Base-by-base conservation (phyloP, 1,140 invertebrate genomes). In the Zaprionus ornatus region DNA sequence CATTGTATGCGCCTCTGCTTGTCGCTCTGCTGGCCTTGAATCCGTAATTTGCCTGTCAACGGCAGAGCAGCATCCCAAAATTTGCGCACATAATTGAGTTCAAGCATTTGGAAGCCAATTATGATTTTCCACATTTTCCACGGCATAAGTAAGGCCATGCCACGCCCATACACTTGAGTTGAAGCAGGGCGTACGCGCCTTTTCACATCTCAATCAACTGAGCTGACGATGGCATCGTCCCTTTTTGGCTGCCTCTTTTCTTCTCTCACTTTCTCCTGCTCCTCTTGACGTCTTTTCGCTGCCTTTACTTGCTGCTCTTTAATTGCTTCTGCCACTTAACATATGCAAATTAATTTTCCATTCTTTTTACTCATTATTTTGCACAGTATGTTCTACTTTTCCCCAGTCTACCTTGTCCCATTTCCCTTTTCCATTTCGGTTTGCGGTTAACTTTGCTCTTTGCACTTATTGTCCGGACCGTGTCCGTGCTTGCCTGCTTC, bases 21-120 rank as follows among this genome's bases (percentile, higher is more conserved):
- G 35, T 37, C 69, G 63, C 54, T 32, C 29, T 32, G 25, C 40
- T 76, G 85, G 78, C 84, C 84, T 88, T 88, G 84, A 90, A 90
- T 90, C 85, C 84, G 85, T 88, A 88, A 90, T 90, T 90, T 90
- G 85, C 85, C 79, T 90, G 85, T 90, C 85, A 90, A 70, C 85
- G 76, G 64, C 85, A 90, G 84, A 48, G 7, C 9, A 29, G 29
- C 29, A 32, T 54, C 37, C 85, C 80, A 66, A 86, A 80, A 88
- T 86, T 77, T 90, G 81, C 72, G 72, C 79, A 85, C 86, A 85
- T 90, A 90, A 90, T 90, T 90, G 81, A 90, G 85, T 90, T 90
- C 73, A 90, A 90, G 85, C 85, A 90, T 90, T 90, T 82, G 86
- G 75, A 90, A 90, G 85, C 86, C 85, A 90, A 90, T 90, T 90